Conservation (phyloP, 2,888 invertebrate genomes). For the Drosophila rellima region DNA sequence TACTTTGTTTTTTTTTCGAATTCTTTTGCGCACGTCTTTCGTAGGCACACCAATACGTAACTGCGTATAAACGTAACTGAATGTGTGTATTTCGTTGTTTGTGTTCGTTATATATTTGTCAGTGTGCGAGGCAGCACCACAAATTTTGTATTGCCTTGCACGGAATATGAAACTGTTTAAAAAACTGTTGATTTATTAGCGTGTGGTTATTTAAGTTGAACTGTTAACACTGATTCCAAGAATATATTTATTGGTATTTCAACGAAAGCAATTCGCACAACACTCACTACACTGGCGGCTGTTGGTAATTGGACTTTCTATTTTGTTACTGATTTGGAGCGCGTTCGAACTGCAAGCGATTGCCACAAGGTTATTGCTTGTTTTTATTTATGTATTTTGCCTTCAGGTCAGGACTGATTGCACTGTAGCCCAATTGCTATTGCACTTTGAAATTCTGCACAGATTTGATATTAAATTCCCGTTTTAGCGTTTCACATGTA, state of each 20-base stretch:
- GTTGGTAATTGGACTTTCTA: slow-evolving; percentile 77
- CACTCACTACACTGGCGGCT: slow-evolving; percentile 82
- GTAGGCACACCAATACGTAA: slow-evolving; percentile 54
- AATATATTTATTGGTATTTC: slow-evolving; percentile 27
- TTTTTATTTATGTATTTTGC: slow-evolving; percentile 59
- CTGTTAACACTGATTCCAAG: slow-evolving; percentile 9
- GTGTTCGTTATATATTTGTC: slow-evolving; percentile 39
- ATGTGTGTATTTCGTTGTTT: slow-evolving; percentile 21
- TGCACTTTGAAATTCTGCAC: slow-evolving; percentile 76
- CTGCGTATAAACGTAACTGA: slow-evolving; percentile 39
- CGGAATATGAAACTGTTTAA: slow-evolving; percentile 26
- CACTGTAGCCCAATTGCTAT: slow-evolving; percentile 49
- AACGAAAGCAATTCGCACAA: slow-evolving; percentile 64
- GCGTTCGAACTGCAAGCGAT: slow-evolving; percentile 40
- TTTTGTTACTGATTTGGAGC: slow-evolving; percentile 57
- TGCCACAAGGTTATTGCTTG: slow-evolving; percentile 73
- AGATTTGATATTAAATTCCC: slow-evolving; percentile 59
- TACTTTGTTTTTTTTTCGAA: slow-evolving; percentile 49
- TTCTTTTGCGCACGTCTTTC: slow-evolving; percentile 50
- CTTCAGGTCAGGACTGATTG: slow-evolving; percentile 31
- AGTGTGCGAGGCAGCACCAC: slow-evolving; percentile 28
- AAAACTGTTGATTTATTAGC: slow-evolving; percentile 27
- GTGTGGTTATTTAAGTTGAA: slow-evolving; percentile 7
- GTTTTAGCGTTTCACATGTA: slow-evolving; percentile 54
- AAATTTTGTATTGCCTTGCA: slow-evolving; percentile 28